These are phyloP conservation scores for Noctua janthe DNA, from an alignment of 2,888 invertebrate species.

Conservation along the genomic window DNA sequence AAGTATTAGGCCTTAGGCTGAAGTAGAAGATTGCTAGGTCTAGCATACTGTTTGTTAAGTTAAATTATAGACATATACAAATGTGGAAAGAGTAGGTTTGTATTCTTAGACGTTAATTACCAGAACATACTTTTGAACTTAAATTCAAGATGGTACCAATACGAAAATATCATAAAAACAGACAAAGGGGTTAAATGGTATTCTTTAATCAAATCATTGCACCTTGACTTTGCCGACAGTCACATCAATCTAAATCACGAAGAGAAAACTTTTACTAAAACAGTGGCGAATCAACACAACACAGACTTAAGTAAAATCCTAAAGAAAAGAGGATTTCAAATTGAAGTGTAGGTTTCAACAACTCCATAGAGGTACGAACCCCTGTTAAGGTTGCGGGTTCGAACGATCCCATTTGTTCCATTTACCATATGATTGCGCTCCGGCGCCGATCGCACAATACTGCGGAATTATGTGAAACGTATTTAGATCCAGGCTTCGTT, in stretches of 20 bases:
- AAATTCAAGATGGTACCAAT: not conserved
- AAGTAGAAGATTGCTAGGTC: not conserved
- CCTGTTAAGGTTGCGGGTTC: conserved; percentile 65
- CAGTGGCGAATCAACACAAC: not conserved
- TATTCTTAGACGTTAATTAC: not conserved
- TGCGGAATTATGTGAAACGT: conserved; percentile 73
- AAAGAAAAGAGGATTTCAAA: not conserved
- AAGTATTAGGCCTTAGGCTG: not conserved
- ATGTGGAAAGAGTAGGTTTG: not conserved
- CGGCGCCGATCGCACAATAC: conserved; percentile 70
- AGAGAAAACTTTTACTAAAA: not conserved
- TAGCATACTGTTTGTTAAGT: not conserved
- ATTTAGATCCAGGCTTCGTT: conserved; percentile 68
- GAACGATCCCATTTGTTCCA: conserved; percentile 75
- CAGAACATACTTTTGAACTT: not conserved
- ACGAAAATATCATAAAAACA: not conserved
- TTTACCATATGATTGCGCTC: conserved; percentile 72
- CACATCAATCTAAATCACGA: not conserved
- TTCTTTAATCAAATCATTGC: not conserved
- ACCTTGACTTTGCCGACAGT: not conserved
- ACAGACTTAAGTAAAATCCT: not conserved
- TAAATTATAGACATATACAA: not conserved
- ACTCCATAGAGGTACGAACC: conserved; percentile 61
- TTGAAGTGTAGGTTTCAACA: conserved; percentile 21
- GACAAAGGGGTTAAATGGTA: not conserved